Evolutionary conservation across 2,797 vertebrate genomes (phyloP).

Genomic region (Melanitta fusca): DNA sequence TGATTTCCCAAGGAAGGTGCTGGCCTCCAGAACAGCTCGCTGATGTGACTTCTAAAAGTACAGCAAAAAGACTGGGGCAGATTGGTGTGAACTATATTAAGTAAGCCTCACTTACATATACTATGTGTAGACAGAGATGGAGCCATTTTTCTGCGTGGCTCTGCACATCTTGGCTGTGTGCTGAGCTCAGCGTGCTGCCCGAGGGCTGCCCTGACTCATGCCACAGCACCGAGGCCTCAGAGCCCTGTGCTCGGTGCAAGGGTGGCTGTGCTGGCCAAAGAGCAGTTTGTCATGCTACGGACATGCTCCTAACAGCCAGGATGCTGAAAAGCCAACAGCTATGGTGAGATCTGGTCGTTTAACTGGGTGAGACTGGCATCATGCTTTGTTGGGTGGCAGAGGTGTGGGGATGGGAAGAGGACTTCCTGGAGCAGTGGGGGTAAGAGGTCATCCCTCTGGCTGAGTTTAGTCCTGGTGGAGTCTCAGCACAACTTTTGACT

Average conservation of each 20-base stretch:
- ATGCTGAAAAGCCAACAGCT: fast-evolving
- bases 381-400: not conserved
- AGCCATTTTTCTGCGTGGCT: not conserved
- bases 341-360: fast-evolving
- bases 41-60: not conserved
- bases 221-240: not conserved
- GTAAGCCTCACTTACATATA: not conserved
- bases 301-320: not conserved
- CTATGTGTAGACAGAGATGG: not conserved
- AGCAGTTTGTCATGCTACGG: fast-evolving
- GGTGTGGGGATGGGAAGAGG: not conserved
- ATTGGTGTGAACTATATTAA: not conserved
- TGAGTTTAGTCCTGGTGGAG: not conserved
- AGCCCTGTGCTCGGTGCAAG: not conserved
- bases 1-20: not conserved
- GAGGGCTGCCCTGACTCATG: fast-evolving
- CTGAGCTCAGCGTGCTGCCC: fast-evolving
- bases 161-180: fast-evolving
- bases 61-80: not conserved
- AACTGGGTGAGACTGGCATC: fast-evolving
- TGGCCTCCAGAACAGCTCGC: not conserved
- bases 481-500: not conserved
- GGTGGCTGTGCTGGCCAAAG: not conserved
- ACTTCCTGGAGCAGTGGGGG: fast-evolving
- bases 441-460: not conserved